phyloP scores from a whole-genome alignment of 2,113 vertebrate species.

The Psilopogon haemacephalus region DNA sequence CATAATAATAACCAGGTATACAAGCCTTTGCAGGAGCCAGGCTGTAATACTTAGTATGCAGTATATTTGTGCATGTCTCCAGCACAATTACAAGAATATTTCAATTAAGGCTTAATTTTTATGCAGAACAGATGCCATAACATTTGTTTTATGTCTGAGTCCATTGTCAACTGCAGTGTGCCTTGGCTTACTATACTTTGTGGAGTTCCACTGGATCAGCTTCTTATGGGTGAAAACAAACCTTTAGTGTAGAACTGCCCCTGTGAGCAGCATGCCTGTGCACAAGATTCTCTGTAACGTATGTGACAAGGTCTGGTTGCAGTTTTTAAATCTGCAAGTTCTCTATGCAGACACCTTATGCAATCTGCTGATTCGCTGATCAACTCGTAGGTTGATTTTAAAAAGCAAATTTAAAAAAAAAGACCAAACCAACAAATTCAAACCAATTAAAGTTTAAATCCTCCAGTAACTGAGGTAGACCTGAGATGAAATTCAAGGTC shows the following conservation, averaged over 20 bases:
- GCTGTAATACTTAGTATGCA: not conserved
- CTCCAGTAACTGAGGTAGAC: not conserved
- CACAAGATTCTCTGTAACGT: not conserved
- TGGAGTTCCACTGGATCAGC: not conserved
- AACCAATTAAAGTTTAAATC: not conserved
- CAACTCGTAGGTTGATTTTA: not conserved
- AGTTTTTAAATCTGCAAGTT: not conserved
- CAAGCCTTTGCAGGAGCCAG: conserved; percentile 12
- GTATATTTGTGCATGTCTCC: not conserved
- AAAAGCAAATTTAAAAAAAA: not conserved
- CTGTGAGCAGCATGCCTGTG: not conserved
- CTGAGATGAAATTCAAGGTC: not conserved
- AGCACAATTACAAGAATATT: not conserved
- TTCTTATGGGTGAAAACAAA: not conserved
- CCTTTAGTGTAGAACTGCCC: not conserved
- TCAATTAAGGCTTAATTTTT: conserved; percentile 4
- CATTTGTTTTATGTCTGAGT: not conserved
- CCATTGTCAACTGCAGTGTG: not conserved
- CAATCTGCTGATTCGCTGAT: not conserved
- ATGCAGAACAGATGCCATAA: not conserved
- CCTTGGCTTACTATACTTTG: not conserved
- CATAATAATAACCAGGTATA: not conserved
- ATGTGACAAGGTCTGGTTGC: not conserved
- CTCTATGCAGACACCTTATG: not conserved
- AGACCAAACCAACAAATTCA: too few relatives aligned